Evolutionary conservation across 2,888 invertebrate genomes (phyloP).

Genomic region (Phalera bucephala): DNA sequence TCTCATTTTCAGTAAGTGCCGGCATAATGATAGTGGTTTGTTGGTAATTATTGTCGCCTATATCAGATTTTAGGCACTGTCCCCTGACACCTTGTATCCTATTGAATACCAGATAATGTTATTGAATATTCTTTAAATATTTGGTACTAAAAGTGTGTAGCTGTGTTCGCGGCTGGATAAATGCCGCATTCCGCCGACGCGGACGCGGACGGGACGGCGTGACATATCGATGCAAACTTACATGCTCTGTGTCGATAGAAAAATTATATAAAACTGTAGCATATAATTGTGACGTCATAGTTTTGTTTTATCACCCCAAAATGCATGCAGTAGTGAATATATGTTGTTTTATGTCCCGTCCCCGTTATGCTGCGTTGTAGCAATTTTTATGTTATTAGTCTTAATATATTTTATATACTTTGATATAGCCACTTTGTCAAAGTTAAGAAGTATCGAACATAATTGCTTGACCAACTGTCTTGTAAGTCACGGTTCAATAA

Average conservation of each 20-base stretch:
- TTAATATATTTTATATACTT: neutral
- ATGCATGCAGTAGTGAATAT: constrained; percentile 29
- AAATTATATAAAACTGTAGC: too few relatives aligned
- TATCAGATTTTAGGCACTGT: too few relatives aligned
- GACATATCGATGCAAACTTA: neutral
- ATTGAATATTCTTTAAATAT: too few relatives aligned
- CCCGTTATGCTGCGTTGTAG: constrained; percentile 38
- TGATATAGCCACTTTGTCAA: too few relatives aligned
- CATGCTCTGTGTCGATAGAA: neutral
- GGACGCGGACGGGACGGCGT: constrained; percentile 33
- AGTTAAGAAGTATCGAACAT: too few relatives aligned
- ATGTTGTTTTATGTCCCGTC: constrained; percentile 44
- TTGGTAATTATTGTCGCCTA: too few relatives aligned
- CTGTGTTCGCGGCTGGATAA: constrained; percentile 11
- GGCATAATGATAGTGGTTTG: too few relatives aligned
- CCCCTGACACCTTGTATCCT: too few relatives aligned
- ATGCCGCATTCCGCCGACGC: constrained; percentile 15
- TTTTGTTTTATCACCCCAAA: constrained; percentile 12
- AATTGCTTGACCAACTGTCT: constrained; percentile 1
- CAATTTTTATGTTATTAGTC: constrained; percentile 6
- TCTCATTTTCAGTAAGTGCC: too few relatives aligned
- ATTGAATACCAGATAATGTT: too few relatives aligned
- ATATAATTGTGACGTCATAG: neutral
- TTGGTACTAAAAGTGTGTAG: constrained; percentile 9
- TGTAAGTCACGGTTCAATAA: neutral